phyloP scores from a whole-genome alignment of 2,888 invertebrate genomes.

The Fissipunctia ypsillon region DNA sequence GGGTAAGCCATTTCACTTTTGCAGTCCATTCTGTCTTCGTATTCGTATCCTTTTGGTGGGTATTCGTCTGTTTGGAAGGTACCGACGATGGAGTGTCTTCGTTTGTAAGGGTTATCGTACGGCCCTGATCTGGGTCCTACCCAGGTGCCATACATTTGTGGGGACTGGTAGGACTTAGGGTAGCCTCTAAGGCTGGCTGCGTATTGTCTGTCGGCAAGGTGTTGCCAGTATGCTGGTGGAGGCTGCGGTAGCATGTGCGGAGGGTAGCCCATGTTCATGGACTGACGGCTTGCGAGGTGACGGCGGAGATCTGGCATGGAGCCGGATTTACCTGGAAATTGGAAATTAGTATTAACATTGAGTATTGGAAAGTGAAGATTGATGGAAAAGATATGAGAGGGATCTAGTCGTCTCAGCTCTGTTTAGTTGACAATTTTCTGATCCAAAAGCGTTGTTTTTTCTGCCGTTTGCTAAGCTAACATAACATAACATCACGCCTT shows the following conservation, averaged over 20 bases:
- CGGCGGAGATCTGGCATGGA: slow-evolving; percentile 89
- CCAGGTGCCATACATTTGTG: slow-evolving; percentile 87
- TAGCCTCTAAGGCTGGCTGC: slow-evolving; percentile 85
- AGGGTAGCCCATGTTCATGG: slow-evolving; percentile 83
- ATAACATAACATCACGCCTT: too few species aligned
- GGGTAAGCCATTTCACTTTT: slow-evolving; percentile 88
- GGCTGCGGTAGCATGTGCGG: slow-evolving; percentile 82
- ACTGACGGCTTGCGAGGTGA: slow-evolving; percentile 83
- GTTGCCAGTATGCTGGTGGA: slow-evolving; percentile 88
- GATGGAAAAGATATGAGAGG: neutral
- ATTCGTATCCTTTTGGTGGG: slow-evolving; percentile 84
- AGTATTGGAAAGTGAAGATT: neutral
- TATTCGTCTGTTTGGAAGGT: slow-evolving; percentile 88
- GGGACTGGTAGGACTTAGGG: slow-evolving; percentile 80
- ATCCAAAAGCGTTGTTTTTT: too few species aligned
- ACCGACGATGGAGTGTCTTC: slow-evolving; percentile 89
- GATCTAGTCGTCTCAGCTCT: too few species aligned
- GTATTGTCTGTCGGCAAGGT: slow-evolving; percentile 85
- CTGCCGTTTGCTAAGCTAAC: too few species aligned
- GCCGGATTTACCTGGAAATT: slow-evolving; percentile 85
- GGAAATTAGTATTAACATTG: neutral
- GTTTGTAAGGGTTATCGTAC: slow-evolving; percentile 89
- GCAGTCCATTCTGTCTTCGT: slow-evolving; percentile 84
- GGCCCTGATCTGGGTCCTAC: slow-evolving; percentile 87
- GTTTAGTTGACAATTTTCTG: too few species aligned